A percentile compares a stretch with the other conserved stretches of the same genome.
Evolutionary conservation across 2,113 vertebrate species (phyloP).

Genomic region (Geococcyx californianus): DNA sequence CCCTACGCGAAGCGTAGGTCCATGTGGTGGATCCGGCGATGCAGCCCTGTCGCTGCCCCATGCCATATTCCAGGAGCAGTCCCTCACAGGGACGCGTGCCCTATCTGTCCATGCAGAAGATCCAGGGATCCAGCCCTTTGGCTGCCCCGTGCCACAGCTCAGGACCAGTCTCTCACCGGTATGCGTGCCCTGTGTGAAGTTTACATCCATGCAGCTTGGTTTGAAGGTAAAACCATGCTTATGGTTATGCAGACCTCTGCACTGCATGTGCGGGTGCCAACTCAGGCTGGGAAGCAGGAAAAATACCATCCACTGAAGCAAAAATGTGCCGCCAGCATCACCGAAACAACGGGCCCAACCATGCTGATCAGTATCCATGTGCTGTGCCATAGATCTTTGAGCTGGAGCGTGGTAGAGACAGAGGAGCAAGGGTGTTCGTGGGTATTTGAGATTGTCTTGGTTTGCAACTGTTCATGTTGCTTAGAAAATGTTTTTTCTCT

Average conservation of each 20-base stretch:
- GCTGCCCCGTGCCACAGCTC: too few species aligned
- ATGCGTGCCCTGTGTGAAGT: too few species aligned
- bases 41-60: too few species aligned
- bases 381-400: neutral
- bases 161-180: too few species aligned
- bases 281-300: neutral
- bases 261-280: accelerated
- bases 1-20: too few species aligned
- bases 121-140: too few species aligned
- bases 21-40: too few species aligned
- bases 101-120: too few species aligned
- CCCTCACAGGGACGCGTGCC: too few species aligned
- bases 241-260: neutral
- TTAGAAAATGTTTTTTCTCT: neutral
- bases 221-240: neutral
- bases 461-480: neutral
- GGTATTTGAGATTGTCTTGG: neutral
- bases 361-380: accelerated
- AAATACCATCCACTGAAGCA: accelerated
- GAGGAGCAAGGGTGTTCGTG: neutral
- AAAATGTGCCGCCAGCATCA: accelerated
- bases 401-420: accelerated
- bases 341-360: accelerated
- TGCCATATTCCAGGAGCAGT: too few species aligned
- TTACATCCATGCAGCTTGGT: accelerated